These are phyloP conservation scores for Monoplex corrugatus DNA, from an alignment of 2,888 invertebrate genomes.

Conservation along the genomic window DNA sequence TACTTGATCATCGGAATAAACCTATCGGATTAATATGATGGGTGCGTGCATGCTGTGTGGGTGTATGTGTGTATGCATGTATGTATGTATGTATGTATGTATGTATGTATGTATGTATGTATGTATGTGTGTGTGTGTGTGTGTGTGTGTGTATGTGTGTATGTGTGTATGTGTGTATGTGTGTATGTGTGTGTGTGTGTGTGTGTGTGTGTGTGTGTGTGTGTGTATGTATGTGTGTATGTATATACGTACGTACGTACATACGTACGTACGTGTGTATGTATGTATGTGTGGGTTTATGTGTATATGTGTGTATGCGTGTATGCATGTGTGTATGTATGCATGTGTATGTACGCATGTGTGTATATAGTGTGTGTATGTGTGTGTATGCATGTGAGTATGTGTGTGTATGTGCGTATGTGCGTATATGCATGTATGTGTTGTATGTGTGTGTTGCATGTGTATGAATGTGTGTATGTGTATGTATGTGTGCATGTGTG, in stretches of 20 bases:
- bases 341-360: not conserved
- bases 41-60: constrained; percentile 5
- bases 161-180: not conserved
- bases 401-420: constrained; percentile 20
- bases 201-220: constrained; percentile 12
- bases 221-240: constrained; percentile 2
- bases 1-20: no score
- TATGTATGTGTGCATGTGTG: no score
- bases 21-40: no score
- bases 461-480: no score
- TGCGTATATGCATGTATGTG: no score
- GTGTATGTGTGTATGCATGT: not conserved
- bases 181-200: not conserved
- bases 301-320: constrained; percentile 3
- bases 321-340: constrained; percentile 16
- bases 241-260: not conserved
- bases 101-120: not conserved
- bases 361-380: no score
- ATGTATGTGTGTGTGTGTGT: not conserved
- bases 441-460: no score
- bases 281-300: not conserved
- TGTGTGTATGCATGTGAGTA: no score
- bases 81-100: not conserved
- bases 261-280: not conserved
- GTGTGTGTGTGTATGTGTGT: constrained; percentile 12